phyloP scores from a whole-genome alignment of 2,113 vertebrate genomes.

The Paedocypris sp. region DNA sequence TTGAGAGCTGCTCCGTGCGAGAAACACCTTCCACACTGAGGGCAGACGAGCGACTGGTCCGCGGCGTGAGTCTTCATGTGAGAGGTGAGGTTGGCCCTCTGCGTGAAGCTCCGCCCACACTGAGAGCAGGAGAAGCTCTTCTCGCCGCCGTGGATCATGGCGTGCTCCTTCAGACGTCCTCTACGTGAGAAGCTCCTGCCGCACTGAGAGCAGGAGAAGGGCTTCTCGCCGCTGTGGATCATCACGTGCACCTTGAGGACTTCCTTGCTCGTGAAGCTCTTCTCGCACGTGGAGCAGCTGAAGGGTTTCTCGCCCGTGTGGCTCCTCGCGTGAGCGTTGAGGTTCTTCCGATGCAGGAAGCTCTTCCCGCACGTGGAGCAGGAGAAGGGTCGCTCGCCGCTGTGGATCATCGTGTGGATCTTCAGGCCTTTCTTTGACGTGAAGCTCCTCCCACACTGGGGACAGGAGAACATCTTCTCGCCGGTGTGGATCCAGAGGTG shows the following conservation, averaged over 20 bases:
- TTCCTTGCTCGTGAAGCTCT: not conserved
- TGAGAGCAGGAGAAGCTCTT: not conserved
- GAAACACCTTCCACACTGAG: not conserved
- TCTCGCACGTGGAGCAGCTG: not conserved
- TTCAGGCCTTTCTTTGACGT: not conserved
- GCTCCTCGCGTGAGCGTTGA: not conserved
- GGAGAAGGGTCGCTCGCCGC: not conserved
- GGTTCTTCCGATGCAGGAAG: not conserved
- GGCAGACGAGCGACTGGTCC: not conserved
- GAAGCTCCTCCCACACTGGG: not conserved
- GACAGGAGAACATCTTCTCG: not conserved
- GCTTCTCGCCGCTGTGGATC: not conserved
- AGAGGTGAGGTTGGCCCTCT: not conserved
- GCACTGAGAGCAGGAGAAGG: not conserved
- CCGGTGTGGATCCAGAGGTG: not conserved
- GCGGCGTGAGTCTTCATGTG: not conserved
- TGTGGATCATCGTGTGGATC: not conserved
- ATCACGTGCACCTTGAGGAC: not conserved
- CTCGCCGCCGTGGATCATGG: not conserved
- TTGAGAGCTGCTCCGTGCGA: not conserved
- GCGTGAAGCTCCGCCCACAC: not conserved
- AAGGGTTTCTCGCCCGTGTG: not conserved
- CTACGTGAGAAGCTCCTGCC: not conserved
- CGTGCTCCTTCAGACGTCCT: not conserved
- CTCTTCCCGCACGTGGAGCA: not conserved